Evolutionary conservation across 2,888 invertebrate genomes (phyloP), one percentile per base, ranked within the genome.

Genomic region (Ephialtes manifestator): DNA sequence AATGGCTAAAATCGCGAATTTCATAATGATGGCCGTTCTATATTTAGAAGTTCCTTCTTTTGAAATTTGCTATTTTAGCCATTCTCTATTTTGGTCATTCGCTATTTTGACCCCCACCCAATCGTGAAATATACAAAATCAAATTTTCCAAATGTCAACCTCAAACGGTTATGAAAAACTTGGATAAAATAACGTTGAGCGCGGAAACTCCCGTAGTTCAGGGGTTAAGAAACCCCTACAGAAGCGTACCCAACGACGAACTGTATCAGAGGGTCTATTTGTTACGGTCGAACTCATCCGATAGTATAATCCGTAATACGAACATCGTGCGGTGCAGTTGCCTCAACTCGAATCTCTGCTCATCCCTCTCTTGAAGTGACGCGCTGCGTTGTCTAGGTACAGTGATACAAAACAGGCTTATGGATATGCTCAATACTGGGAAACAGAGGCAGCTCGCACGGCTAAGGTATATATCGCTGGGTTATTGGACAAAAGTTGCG

Each of bases 401-500:
- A 46, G 43, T 13, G 65, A 24, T 68, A 60, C 43, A 31, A 18
- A 53, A 51, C 55, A 79, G 71, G 75, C 80, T 81, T 81, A 78
- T 24, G 39, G 46, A 74, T 81, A 75, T 70, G 71, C 51, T 35
- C 51, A 35, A 53, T 24, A 39, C 43, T 7, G 70, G 20, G 51
- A 68, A 67, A 48, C 68, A 68, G 74, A 84, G 51, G 72, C 53
- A 78, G 60, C 20, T 31, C 43, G 28, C 60, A 24, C 43, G 68
- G 67, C 53, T 39, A 35, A 55, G 67, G 81, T 78, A 77, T 81
- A 80, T 82, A 53, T 58, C 71, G 65, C 71, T 68, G 84, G 88
- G 89, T 90, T 91, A 91, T 91, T 89, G 90, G 90, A 90, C 90
- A 89, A 92, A 92, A 92, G 90, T 92, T 90, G 91, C 88, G 87